Conservation (phyloP, 2,797 vertebrate species). For the Brachyalestes nurse region DNA sequence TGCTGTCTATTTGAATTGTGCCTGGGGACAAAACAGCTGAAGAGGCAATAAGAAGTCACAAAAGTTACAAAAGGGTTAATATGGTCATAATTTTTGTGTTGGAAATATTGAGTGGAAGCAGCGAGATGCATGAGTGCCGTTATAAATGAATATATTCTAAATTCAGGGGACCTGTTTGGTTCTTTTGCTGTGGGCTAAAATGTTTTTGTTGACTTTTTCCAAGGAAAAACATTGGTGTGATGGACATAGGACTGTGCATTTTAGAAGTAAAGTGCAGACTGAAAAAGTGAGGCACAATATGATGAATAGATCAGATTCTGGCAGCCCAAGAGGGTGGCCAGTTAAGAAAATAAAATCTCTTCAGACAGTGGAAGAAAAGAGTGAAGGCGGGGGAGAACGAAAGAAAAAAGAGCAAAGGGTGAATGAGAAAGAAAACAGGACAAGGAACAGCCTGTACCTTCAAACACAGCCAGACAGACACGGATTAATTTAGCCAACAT, state of each 20-base stretch:
- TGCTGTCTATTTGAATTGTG: constrained; percentile 5
- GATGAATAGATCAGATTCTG: constrained; percentile 62
- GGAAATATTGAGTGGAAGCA: not conserved
- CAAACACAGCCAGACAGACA: constrained; percentile 70
- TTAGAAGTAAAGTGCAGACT: constrained; percentile 40
- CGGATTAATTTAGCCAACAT: constrained; percentile 65
- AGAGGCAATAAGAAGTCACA: too few relatives aligned
- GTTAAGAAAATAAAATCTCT: constrained; percentile 45
- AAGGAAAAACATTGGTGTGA: constrained; percentile 25
- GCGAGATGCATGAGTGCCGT: not conserved
- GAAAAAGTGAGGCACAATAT: constrained; percentile 46
- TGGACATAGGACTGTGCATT: constrained; percentile 43
- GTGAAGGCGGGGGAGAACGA: constrained; percentile 45
- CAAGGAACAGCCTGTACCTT: constrained; percentile 77
- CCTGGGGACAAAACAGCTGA: not conserved
- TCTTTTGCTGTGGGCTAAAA: constrained; percentile 14
- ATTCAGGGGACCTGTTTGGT: not conserved
- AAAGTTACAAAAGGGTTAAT: too few relatives aligned
- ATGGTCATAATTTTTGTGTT: not conserved
- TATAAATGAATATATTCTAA: constrained; percentile 5
- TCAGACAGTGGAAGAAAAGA: constrained; percentile 65
- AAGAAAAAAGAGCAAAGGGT: constrained; percentile 51
- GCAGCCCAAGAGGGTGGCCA: constrained; percentile 44
- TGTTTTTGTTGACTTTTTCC: constrained; percentile 30
- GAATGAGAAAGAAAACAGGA: constrained; percentile 54